Evolutionary conservation across 2,888 invertebrate species (phyloP), one percentile per base, ranked within the genome.

Genomic region (Hecatera dysodea): DNA sequence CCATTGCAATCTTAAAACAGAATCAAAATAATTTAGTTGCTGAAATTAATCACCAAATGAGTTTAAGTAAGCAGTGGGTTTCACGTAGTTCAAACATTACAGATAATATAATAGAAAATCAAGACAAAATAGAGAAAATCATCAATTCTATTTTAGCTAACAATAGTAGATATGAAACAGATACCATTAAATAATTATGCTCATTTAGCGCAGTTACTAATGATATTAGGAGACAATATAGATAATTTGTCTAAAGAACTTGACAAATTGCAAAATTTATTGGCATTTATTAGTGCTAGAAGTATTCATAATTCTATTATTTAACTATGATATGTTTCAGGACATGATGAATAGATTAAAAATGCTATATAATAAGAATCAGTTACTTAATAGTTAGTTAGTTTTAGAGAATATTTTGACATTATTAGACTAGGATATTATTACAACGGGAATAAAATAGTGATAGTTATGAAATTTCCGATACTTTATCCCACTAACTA

Each of bases 41-140:
- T 11, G 53, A 53, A 53, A 53, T 53, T 9, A 53, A 53, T 29
- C 29, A 53, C 19, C 29, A 53, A 29, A 53, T 29, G n/a, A 53
- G 29, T 53, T 53, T 53, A 29, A 53, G 53, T 7, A 55, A 55
- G 29, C 29, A 55, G 29, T 55, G 29, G 53, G 53, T 55, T 12
- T 55, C 53, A 1, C 29, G n/a, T n/a, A n/a, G n/a, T n/a, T n/a
- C n/a, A n/a, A n/a, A n/a, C n/a, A n/a, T n/a, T n/a, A n/a, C n/a
- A n/a, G n/a, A n/a, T n/a, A n/a, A n/a, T n/a, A n/a, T n/a, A n/a
- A n/a, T n/a, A n/a, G n/a, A n/a, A n/a, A n/a, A 55, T 33, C 55
- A 33, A n/a, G 33, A 7, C n/a, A 55, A 55, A 55, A n/a, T 55
- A 3, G n/a, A 33, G 29, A 33, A 55, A 12, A 33, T 33, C n/a